These are phyloP conservation scores for Gymnocypris eckloni DNA, from an alignment of 2,797 vertebrate species.

Conservation along the genomic window DNA sequence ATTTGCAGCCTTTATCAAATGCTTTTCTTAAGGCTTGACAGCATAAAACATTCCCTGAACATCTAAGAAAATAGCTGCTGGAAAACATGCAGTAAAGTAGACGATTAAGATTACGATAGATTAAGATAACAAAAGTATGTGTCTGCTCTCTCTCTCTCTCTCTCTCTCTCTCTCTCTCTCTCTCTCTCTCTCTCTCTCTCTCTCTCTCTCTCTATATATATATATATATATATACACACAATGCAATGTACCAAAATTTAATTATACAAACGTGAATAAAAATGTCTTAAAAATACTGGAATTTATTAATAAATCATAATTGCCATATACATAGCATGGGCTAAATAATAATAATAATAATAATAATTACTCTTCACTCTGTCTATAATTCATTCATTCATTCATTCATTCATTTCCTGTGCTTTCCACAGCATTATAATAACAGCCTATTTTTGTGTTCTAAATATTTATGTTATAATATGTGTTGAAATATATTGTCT, in stretches of 20 bases:
- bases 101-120: constrained; percentile 63
- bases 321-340: not conserved
- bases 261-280: too few relatives aligned
- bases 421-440: not conserved
- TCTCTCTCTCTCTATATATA: not conserved
- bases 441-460: not conserved
- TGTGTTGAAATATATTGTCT: not conserved
- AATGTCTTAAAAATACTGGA: not conserved
- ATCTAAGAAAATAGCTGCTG: constrained; percentile 20
- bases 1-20: constrained; percentile 33
- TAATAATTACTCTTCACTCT: not conserved
- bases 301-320: not conserved
- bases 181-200: not conserved
- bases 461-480: not conserved
- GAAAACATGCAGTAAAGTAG: constrained; percentile 56
- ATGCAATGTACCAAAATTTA: not conserved
- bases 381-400: not conserved
- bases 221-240: not conserved
- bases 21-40: constrained; percentile 28
- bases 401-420: not conserved
- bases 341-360: not conserved
- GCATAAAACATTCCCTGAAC: constrained; percentile 41
- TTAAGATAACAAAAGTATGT: constrained; percentile 1
- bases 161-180: too few relatives aligned
- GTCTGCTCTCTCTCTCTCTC: not conserved